Base-by-base conservation (phyloP, 2,888 invertebrate genomes). In the Brenthis daphne region DNA sequence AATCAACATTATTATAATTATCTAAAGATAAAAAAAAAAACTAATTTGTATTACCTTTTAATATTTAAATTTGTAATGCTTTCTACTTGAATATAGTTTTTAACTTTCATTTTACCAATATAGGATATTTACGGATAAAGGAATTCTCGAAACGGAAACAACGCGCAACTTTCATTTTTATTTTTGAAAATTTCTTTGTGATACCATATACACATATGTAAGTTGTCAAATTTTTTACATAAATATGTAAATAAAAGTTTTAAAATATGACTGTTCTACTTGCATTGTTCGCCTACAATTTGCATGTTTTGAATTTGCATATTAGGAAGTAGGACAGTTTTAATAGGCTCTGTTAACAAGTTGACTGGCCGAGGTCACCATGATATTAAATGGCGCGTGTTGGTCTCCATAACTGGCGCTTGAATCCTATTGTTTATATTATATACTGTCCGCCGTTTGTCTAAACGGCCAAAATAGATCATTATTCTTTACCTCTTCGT, bases 301-400 rank as follows among this genome's bases (percentile, higher is more conserved):
- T 82, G 84, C 82, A 82, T 85, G 84, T 81, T 81, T 83, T 79
- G 79, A 80, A 88, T 91, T 90, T 85, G 85, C 88, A 90, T 91
- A 86, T 89, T 86, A 85, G 89, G 89, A 90, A 89, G 88, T 90
- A 79, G 90, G 85, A 75, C 87, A 84, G 76, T 84, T 83, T 87
- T 81, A 87, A 86, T 86, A 79, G 84, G 76, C 79, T 80, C 75
- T 77, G 80, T 81, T 82, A 77, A 82, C 79, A 77, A 79, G 75
- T 77, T 56, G 61, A 51, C 71, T 75, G 76, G 73, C 75, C 80
- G 82, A 82, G 82, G 82, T 80, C 82, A 74, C 69, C 68, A 16
- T 3, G 54, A 43, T 64, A 57, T 57, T 68, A 67, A 63, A 68
- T 57, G 66, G 58, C 67, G 57, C 67, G 67, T 71, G 61, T 24